These are phyloP conservation scores for Acleris cristana DNA, from an alignment of 2,888 invertebrate species.

Conservation along the genomic window DNA sequence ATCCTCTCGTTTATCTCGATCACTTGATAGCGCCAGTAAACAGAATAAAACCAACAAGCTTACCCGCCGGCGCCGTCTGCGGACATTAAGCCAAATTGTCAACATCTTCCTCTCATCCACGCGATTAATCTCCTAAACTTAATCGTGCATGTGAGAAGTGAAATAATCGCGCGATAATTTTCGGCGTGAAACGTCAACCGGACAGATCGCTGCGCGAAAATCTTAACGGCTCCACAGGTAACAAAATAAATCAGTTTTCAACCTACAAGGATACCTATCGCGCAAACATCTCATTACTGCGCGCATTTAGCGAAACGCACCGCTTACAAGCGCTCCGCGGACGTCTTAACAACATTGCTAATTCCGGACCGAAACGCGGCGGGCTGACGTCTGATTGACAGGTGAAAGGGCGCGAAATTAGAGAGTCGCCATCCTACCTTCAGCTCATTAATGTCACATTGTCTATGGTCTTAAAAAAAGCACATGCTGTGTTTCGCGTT, in stretches of 20 bases:
- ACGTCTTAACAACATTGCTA: conserved; percentile 59
- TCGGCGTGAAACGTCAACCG: conserved; percentile 45
- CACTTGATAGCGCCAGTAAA: conserved; percentile 22
- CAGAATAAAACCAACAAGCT: conserved; percentile 32
- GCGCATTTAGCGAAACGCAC: conserved; percentile 55
- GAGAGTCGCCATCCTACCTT: conserved; percentile 55
- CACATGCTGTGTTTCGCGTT: conserved; percentile 64
- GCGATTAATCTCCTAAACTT: conserved; percentile 56
- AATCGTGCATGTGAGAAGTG: conserved; percentile 51
- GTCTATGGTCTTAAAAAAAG: conserved; percentile 44
- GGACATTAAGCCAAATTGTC: conserved; percentile 59
- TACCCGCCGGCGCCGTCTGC: conserved; percentile 42
- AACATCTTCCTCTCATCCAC: conserved; percentile 59
- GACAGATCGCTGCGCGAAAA: conserved; percentile 70
- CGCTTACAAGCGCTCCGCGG: conserved; percentile 58
- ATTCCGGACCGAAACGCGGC: conserved; percentile 58
- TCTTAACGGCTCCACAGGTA: conserved; percentile 54
- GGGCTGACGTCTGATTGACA: conserved; percentile 76
- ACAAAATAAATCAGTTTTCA: conserved; percentile 43
- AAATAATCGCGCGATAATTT: conserved; percentile 42
- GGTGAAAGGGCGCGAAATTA: conserved; percentile 81
- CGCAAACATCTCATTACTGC: conserved; percentile 38
- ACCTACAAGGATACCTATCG: conserved; percentile 13
- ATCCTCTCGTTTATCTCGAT: conserved; percentile 16
- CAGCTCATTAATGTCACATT: conserved; percentile 50